Evolutionary conservation across 2,797 vertebrate species (phyloP).

Genomic region (Micrastur ruficollis): DNA sequence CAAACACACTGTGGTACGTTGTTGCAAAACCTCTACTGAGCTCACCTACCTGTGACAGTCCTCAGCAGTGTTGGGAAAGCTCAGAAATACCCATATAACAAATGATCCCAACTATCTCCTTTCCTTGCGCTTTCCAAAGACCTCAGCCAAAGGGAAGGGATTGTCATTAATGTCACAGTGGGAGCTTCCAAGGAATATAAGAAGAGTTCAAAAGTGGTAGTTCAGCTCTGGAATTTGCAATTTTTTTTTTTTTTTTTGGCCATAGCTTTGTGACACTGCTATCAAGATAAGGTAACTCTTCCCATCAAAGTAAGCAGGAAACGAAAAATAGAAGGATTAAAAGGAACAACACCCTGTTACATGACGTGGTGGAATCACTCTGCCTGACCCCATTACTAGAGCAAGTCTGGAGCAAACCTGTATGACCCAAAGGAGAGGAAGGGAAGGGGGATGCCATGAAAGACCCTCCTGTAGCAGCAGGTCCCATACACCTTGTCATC

Average conservation of each 20-base stretch:
- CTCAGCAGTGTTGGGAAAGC: background rate
- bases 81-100: background rate
- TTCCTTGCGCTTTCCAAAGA: background rate
- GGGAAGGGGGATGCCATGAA: background rate
- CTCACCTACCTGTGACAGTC: background rate
- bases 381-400: background rate
- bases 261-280: background rate
- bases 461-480: background rate
- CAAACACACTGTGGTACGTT: fast-evolving
- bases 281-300: background rate
- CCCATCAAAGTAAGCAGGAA: background rate
- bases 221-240: background rate
- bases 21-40: background rate
- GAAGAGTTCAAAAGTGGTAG: background rate
- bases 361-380: background rate
- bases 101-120: background rate
- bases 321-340: background rate
- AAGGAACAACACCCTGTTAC: background rate
- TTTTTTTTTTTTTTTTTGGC: background rate
- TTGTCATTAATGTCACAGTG: background rate
- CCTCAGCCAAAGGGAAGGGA: background rate
- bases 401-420: background rate
- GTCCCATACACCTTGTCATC: background rate
- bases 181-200: background rate
- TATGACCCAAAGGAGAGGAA: background rate